phyloP scores from a whole-genome alignment of 2,888 invertebrate genomes.

The Helicoverpa assulta region DNA sequence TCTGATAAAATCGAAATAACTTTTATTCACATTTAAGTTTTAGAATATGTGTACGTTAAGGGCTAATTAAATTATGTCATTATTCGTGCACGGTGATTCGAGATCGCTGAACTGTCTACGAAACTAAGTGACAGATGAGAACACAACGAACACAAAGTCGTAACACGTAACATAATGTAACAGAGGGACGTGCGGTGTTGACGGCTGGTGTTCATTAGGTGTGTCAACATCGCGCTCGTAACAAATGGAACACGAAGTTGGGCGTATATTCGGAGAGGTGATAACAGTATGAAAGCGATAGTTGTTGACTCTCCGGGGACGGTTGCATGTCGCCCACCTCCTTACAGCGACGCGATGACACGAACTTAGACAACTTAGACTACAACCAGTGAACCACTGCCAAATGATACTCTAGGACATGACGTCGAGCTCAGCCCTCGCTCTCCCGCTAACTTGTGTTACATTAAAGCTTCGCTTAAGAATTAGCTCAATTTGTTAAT shows the following conservation, averaged over 20 bases:
- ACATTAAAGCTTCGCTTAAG: slow-evolving; percentile 87
- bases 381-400: slow-evolving; percentile 53
- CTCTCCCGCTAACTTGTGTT: slow-evolving; percentile 77
- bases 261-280: slow-evolving; percentile 85
- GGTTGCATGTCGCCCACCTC: slow-evolving; percentile 81
- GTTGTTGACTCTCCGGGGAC: slow-evolving; percentile 83
- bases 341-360: slow-evolving; percentile 51
- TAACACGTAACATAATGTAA: slow-evolving; percentile 27
- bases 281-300: slow-evolving; percentile 76
- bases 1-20: slow-evolving; percentile 89
- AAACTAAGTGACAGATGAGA: slow-evolving; percentile 35
- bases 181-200: slow-evolving; percentile 35
- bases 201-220: slow-evolving; percentile 61
- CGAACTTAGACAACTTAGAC: slow-evolving; percentile 53
- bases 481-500: slow-evolving; percentile 88
- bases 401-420: slow-evolving; percentile 58
- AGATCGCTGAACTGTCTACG: slow-evolving; percentile 76
- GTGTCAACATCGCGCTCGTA: slow-evolving; percentile 55
- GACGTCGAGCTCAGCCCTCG: slow-evolving; percentile 74
- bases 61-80: slow-evolving; percentile 79
- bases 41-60: slow-evolving; percentile 88
- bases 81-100: slow-evolving; percentile 85
- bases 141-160: slow-evolving; percentile 48
- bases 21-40: slow-evolving; percentile 88
- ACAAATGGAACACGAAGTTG: slow-evolving; percentile 74